Evolutionary conservation across 2,797 vertebrate genomes (phyloP).

Genomic region (Syncerus caffer): DNA sequence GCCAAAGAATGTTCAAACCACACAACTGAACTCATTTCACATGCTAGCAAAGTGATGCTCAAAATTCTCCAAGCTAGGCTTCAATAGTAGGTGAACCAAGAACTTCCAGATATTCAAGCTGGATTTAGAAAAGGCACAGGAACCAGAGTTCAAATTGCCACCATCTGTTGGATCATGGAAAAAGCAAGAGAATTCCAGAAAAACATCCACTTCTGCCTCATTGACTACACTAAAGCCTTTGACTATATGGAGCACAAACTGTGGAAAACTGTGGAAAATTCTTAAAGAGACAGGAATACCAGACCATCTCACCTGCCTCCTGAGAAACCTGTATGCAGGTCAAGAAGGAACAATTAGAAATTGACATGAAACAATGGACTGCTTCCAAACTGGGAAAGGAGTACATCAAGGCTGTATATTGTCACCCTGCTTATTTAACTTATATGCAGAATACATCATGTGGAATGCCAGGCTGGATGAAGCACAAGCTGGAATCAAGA

Average conservation of each 20-base stretch:
- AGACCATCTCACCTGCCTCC: background rate
- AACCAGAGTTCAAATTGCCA: background rate
- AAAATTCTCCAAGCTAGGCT: background rate
- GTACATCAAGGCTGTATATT: background rate
- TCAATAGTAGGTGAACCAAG: background rate
- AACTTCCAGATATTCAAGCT: background rate
- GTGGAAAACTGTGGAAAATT: background rate
- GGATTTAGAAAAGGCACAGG: background rate
- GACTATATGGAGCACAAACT: background rate
- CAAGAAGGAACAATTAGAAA: background rate
- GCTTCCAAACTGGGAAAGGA: background rate
- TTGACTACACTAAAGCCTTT: background rate
- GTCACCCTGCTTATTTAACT: background rate
- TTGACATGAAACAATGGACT: background rate
- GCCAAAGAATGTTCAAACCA: background rate
- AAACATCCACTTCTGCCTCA: background rate
- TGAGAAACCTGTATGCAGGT: background rate
- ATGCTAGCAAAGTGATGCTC: background rate
- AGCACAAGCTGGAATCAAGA: background rate
- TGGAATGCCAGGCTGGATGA: background rate
- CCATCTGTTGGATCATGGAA: background rate
- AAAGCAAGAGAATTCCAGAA: background rate
- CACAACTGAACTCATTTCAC: background rate
- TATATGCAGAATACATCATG: background rate
- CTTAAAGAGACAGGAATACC: background rate